Conservation (phyloP, 2,888 invertebrate species). For the Orchesellides sinensis region DNA sequence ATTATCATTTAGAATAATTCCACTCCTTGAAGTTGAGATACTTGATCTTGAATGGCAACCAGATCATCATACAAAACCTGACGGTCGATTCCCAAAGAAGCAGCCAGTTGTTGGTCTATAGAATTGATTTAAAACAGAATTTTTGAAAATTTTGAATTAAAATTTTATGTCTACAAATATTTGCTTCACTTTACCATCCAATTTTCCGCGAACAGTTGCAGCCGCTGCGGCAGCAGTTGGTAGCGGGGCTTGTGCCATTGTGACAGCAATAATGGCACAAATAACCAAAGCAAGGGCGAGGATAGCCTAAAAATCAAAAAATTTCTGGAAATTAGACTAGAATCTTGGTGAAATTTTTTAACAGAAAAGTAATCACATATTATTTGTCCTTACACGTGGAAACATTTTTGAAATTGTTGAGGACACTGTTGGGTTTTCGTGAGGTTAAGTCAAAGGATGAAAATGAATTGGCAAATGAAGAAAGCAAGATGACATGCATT, state of each 20-base stretch:
- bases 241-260: constrained; percentile 11
- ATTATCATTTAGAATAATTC: constrained; percentile 22
- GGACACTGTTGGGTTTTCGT: not conserved
- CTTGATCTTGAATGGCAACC: constrained; percentile 51
- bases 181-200: constrained; percentile 2
- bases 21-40: constrained; percentile 25
- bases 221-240: not conserved
- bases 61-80: constrained; percentile 56
- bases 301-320: constrained; percentile 12
- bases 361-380: not conserved
- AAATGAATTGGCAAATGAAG: not conserved
- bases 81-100: constrained; percentile 53
- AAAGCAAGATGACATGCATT: not conserved
- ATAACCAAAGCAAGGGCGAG: constrained; percentile 6
- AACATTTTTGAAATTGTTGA: constrained; percentile 13
- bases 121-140: not conserved
- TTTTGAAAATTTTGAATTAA: not conserved
- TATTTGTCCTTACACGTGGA: not conserved
- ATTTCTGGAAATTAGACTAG: not conserved
- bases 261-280: constrained; percentile 29
- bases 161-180: not conserved
- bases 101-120: constrained; percentile 51
- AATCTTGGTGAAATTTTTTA: not conserved
- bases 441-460: not conserved
- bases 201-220: not conserved